Conservation (phyloP, 2,113 vertebrate genomes). For the Zapornia atra region DNA sequence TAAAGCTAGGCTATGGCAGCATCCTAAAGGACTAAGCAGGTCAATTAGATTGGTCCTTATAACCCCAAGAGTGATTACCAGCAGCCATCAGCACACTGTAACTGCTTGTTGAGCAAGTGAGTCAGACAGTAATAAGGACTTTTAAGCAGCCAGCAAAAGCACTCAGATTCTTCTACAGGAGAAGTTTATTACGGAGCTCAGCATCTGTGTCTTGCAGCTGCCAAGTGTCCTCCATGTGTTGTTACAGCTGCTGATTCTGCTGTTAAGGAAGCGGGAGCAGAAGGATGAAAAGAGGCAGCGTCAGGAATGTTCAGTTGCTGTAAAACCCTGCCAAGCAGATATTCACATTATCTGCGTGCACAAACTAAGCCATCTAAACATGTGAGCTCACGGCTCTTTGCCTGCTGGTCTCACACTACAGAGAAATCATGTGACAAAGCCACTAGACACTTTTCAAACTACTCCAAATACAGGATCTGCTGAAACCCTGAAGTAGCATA, state of each 20-base stretch:
- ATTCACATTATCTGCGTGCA: slow-evolving; percentile 46
- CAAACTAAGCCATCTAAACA: slow-evolving; percentile 5
- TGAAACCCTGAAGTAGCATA: slow-evolving; percentile 56
- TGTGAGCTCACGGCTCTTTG: not conserved
- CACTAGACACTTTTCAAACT: slow-evolving; percentile 36
- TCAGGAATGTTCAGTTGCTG: slow-evolving; percentile 70
- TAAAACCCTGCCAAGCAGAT: slow-evolving; percentile 69
- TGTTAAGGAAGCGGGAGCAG: slow-evolving; percentile 73
- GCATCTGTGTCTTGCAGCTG: slow-evolving; percentile 85
- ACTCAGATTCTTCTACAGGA: slow-evolving; percentile 64
- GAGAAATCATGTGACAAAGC: not conserved
- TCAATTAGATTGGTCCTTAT: slow-evolving; percentile 36
- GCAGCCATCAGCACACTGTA: slow-evolving; percentile 58
- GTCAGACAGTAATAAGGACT: slow-evolving; percentile 74
- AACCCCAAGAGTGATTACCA: slow-evolving; percentile 59
- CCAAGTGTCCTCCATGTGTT: slow-evolving; percentile 82
- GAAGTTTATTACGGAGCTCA: slow-evolving; percentile 70
- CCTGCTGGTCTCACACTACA: slow-evolving; percentile 14
- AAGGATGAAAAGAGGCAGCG: slow-evolving; percentile 72
- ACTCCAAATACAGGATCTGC: slow-evolving; percentile 48
- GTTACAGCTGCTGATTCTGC: slow-evolving; percentile 78
- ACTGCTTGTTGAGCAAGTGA: slow-evolving; percentile 57
- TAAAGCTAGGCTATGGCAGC: slow-evolving; percentile 25
- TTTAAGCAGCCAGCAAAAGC: slow-evolving; percentile 73
- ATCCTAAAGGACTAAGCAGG: slow-evolving; percentile 28